Conservation (phyloP, 2,113 vertebrate genomes). For the Ursus arctos region DNA sequence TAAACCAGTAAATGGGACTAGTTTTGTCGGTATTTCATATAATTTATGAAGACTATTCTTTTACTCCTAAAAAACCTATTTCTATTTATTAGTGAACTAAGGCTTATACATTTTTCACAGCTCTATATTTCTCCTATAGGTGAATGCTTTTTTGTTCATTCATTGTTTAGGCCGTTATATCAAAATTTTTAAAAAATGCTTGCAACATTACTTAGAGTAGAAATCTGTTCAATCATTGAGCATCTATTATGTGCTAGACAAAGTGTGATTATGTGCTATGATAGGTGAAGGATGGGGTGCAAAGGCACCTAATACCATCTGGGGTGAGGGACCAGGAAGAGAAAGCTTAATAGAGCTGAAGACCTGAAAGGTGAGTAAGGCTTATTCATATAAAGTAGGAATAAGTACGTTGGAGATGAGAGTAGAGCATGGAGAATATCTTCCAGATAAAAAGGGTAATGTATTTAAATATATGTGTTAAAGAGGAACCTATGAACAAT, state of each 20-base stretch:
- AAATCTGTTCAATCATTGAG: not conserved
- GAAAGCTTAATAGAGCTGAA: not conserved
- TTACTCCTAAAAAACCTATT: constrained; percentile 43
- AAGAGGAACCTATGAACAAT: constrained; percentile 11
- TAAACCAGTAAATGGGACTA: not conserved
- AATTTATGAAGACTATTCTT: not conserved
- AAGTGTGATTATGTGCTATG: not conserved
- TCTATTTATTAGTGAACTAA: not conserved
- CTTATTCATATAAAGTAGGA: not conserved
- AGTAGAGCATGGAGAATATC: not conserved
- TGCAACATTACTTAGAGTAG: not conserved
- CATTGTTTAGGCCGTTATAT: not conserved
- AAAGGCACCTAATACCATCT: not conserved
- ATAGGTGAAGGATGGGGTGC: not conserved
- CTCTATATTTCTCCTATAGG: not conserved
- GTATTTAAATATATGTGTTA: not conserved
- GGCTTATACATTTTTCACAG: not conserved
- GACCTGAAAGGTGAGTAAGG: not conserved
- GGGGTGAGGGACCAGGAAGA: not conserved
- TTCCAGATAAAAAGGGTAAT: not conserved
- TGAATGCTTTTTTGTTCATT: not conserved
- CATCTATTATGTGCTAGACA: not conserved
- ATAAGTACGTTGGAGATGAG: not conserved
- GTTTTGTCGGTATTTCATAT: not conserved
- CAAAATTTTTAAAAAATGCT: not conserved